phyloP scores from a whole-genome alignment of 2,797 vertebrate genomes.

The Silurus aristotelis region DNA sequence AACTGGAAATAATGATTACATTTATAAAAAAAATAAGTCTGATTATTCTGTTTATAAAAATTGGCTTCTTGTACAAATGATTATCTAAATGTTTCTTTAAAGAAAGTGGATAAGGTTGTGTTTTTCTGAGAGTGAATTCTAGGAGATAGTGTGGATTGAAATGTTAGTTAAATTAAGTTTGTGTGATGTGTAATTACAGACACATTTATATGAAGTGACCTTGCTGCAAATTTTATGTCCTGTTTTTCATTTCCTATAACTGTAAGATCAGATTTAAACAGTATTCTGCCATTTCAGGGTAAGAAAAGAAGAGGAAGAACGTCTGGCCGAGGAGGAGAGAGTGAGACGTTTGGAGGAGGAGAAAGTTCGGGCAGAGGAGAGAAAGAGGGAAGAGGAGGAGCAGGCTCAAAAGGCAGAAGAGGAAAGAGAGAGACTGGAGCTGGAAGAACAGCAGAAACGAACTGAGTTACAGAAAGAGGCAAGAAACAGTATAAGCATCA shows the following conservation, averaged over 20 bases:
- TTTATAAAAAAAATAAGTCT: background rate
- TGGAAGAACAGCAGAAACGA: constrained; percentile 78
- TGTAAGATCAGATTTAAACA: background rate
- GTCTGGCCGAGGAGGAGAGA: constrained; percentile 73
- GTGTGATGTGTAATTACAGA: background rate
- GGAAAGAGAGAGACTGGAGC: constrained; percentile 70
- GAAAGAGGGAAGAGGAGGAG: constrained; percentile 73
- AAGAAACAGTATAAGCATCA: background rate
- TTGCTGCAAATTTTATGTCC: background rate
- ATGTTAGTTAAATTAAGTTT: background rate
- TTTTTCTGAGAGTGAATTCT: background rate
- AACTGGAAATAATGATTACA: background rate
- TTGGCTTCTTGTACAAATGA: background rate
- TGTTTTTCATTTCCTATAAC: background rate
- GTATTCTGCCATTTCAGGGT: constrained; percentile 56
- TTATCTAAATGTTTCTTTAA: background rate
- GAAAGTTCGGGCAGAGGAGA: constrained; percentile 71
- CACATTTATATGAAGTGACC: background rate
- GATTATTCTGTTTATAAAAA: background rate
- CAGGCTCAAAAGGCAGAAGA: constrained; percentile 75
- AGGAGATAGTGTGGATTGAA: background rate
- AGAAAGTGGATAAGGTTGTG: background rate
- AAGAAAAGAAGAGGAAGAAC: constrained; percentile 76
- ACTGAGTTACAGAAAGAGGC: constrained; percentile 82
- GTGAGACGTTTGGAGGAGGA: constrained; percentile 74